These are phyloP conservation scores for Trachelus stipa DNA, from an alignment of 2,888 invertebrate genomes.

Conservation along the genomic window DNA sequence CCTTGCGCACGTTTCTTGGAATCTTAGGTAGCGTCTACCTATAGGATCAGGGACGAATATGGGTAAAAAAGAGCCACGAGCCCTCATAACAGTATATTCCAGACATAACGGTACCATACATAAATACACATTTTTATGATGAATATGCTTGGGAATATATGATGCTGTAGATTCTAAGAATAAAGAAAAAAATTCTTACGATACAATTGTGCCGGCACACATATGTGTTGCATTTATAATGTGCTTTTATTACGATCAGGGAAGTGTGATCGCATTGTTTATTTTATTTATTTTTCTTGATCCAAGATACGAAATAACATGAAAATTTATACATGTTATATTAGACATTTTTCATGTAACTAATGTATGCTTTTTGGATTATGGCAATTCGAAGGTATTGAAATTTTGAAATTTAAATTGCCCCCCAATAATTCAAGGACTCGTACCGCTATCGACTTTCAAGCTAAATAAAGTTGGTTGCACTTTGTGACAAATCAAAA, in stretches of 20 bases:
- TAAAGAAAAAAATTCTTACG: background rate
- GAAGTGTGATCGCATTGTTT: background rate
- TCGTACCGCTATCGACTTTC: background rate
- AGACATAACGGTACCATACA: background rate
- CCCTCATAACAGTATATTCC: background rate
- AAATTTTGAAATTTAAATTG: background rate
- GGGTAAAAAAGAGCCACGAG: background rate
- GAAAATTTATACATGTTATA: background rate
- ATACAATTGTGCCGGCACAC: background rate
- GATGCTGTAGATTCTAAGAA: constrained; percentile 7
- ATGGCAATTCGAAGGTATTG: background rate
- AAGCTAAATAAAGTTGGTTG: background rate
- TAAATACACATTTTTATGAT: constrained; percentile 50
- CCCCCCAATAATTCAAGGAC: background rate
- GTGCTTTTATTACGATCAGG: background rate
- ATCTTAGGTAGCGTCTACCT: background rate
- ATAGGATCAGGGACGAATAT: background rate
- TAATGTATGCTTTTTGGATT: background rate
- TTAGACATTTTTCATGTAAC: background rate
- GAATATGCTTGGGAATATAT: constrained; percentile 37
- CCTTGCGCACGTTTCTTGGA: background rate
- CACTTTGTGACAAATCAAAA: constrained; percentile 29
- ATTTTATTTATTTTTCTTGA: background rate
- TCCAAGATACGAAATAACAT: background rate
- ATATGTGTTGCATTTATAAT: background rate